Conservation (phyloP, 2,113 vertebrate species). For the Bungarus multicinctus region DNA sequence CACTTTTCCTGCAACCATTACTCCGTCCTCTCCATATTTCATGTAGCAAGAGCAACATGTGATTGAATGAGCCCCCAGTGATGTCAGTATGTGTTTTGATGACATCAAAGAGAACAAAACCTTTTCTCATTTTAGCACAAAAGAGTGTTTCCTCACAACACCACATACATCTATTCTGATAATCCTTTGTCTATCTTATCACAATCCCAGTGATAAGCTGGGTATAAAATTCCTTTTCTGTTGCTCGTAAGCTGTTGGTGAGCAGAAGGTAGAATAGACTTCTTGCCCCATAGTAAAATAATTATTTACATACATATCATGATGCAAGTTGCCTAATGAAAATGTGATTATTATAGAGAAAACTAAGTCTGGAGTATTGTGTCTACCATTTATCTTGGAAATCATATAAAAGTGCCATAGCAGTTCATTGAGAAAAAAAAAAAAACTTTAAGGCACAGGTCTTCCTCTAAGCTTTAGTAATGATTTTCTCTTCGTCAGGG, state of each 20-base stretch:
- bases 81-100: conserved; percentile 29
- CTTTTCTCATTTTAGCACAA: conserved; percentile 14
- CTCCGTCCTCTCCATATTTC: neutral
- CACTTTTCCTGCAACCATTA: neutral
- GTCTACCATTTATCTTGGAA: conserved; percentile 35
- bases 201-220: conserved; percentile 12
- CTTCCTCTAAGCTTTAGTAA: neutral
- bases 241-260: conserved; percentile 41
- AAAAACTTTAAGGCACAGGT: conserved; percentile 22
- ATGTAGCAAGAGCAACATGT: neutral
- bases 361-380: conserved; percentile 23
- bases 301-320: conserved; percentile 30
- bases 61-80: conserved; percentile 14
- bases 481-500: conserved; percentile 13
- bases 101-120: conserved; percentile 33
- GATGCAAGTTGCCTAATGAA: conserved; percentile 47
- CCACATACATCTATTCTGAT: neutral
- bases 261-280: conserved; percentile 39
- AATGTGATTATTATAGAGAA: conserved; percentile 18
- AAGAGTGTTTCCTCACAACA: neutral
- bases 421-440: conserved; percentile 9
- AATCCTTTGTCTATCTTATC: neutral
- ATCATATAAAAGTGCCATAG: conserved; percentile 38
- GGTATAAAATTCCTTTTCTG: conserved; percentile 31
- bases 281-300: conserved; percentile 45